Base-by-base conservation (phyloP, 2,888 invertebrate species). In the Callyntrura guangdongensis region DNA sequence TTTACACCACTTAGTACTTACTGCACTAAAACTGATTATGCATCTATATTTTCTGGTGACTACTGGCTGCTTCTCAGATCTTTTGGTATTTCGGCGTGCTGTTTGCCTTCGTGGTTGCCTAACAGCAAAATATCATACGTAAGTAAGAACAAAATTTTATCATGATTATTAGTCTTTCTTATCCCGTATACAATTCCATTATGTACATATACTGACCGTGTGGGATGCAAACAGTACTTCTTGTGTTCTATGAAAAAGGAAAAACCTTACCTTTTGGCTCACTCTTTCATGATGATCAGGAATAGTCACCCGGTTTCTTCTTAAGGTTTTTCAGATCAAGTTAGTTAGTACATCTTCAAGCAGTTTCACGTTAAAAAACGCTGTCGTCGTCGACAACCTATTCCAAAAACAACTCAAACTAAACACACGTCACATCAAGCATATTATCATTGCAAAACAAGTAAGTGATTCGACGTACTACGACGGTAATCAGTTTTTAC, bases 221-320 rank as follows among this genome's bases (percentile, higher is more conserved):
- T 17, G 17, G 5, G 61, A n/a, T n/a, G 61, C 22, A 9, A 64
- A 20, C 17, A 17, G 64, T 64, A 64, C 64, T 64, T 22, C 64
- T 64, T 22, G 64, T 22, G 22, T 3, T 56, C 4, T 14, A 64
- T 64, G n/a, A 56, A 56, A 22, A 56, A 79, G 17, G 74, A 47
- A 47, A 74, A 74, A 47, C 45, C 36, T 36, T 72, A 11, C 49
- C 6, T 20, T 53, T 77, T 22, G 22, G 14, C 56, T 77, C 77
- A 77, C n/a, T 77, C 22, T 1, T 22, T 64, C 22, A 25, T 22
- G 64, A 22, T 64, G 22, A 25, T 6, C 25, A 64, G 25, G 22
- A 6, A 14, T 17, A 72, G 27, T 59, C 83, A 83, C 83, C 83
- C 83, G 67, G 83, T 83, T 83, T 83, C 83, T 67, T 83, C 67